These are phyloP conservation scores for Nowickia ferox DNA, from an alignment of 2,888 invertebrate genomes.

Conservation along the genomic window DNA sequence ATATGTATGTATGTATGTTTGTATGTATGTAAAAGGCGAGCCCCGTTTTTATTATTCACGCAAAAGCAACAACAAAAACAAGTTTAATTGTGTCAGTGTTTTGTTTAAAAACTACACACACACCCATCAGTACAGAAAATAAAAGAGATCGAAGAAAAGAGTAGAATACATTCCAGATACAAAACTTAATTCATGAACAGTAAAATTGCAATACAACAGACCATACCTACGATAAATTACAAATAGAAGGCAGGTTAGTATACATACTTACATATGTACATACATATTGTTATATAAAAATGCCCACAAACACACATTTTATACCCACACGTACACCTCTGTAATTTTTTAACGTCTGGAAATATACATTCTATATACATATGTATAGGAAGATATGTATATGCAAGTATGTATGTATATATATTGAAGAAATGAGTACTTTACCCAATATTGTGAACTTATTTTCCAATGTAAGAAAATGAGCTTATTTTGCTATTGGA, in stretches of 20 bases:
- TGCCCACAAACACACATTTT: background rate
- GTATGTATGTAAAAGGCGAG: conserved; percentile 54
- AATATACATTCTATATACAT: background rate
- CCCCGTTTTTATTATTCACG: conserved; percentile 61
- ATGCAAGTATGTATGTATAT: background rate
- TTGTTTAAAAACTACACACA: conserved; percentile 53
- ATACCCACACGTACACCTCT: background rate
- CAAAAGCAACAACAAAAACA: conserved; percentile 26
- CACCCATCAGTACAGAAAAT: conserved; percentile 28
- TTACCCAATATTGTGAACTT: background rate
- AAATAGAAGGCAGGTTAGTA: conserved; percentile 66
- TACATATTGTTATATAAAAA: background rate
- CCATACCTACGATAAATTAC: conserved; percentile 59
- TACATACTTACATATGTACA: background rate
- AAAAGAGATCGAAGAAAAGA: conserved; percentile 10
- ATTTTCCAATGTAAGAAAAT: conserved; percentile 45
- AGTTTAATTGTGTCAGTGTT: conserved; percentile 43
- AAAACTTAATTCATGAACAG: conserved; percentile 64
- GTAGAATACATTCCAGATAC: conserved; percentile 62
- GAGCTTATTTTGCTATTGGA: conserved; percentile 10
- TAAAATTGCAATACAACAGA: conserved; percentile 62
- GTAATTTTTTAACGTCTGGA: conserved; percentile 32
- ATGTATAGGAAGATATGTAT: background rate
- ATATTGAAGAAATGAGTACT: background rate
- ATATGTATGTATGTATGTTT: background rate